These are phyloP conservation scores for Chrosomus eos DNA, from an alignment of 2,797 vertebrate species.

Conservation along the genomic window DNA sequence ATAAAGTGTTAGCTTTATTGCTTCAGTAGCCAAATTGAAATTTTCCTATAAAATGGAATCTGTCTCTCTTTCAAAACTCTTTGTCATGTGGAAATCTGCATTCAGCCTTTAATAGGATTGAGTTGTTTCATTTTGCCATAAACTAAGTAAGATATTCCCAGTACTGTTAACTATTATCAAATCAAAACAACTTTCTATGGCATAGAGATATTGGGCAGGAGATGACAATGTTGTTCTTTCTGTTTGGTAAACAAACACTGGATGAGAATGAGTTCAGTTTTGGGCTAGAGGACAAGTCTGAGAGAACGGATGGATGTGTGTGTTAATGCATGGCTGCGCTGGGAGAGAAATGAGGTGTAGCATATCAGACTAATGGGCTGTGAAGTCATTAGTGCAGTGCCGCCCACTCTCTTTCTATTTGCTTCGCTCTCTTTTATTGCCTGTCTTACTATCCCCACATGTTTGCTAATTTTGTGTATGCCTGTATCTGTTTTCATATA, in stretches of 20 bases:
- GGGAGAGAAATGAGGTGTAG: slow-evolving; percentile 61
- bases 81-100: slow-evolving; percentile 14
- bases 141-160: slow-evolving; percentile 13
- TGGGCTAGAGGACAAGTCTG: slow-evolving; percentile 52
- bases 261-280: slow-evolving; percentile 30
- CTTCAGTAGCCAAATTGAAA: slow-evolving; percentile 34
- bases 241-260: neutral
- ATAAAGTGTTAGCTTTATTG: neutral
- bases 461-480: slow-evolving; percentile 16
- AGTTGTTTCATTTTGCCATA: slow-evolving; percentile 23
- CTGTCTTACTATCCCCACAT: slow-evolving; percentile 7
- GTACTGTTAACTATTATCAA: slow-evolving; percentile 19
- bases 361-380: slow-evolving; percentile 63
- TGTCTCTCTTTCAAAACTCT: slow-evolving; percentile 21
- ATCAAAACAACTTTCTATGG: neutral
- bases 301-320: slow-evolving; percentile 53
- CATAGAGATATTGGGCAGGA: neutral
- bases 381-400: slow-evolving; percentile 59
- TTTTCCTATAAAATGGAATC: slow-evolving; percentile 31
- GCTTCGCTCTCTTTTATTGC: neutral
- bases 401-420: slow-evolving; percentile 37
- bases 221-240: neutral
- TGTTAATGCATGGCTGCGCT: slow-evolving; percentile 58
- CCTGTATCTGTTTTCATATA: neutral
- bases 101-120: slow-evolving; percentile 26